These are phyloP conservation scores for Siderastrea radians DNA, from an alignment of 92 coral and sea anemone species.

Conservation along the genomic window DNA sequence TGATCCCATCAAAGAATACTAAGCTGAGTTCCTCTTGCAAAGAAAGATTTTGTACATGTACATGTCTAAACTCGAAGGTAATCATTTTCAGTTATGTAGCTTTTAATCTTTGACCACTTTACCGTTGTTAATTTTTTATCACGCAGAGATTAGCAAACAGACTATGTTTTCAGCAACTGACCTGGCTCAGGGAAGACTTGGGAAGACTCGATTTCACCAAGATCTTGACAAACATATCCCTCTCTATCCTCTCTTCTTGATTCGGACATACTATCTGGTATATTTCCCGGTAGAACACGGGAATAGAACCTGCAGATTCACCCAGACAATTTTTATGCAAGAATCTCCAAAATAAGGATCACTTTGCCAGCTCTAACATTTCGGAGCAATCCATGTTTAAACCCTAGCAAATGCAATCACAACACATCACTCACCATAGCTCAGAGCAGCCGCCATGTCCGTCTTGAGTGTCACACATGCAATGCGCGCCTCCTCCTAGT, in stretches of 20 bases:
- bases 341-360: not conserved
- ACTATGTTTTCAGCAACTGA: slow-evolving; percentile 23
- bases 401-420: not conserved
- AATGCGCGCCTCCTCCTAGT: slow-evolving; percentile 52
- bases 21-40: not conserved
- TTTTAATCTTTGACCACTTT: not conserved
- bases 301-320: slow-evolving; percentile 86
- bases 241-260: slow-evolving; percentile 87
- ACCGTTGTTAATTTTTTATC: not conserved
- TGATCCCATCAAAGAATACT: not conserved
- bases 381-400: not conserved
- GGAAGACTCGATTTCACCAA: slow-evolving; percentile 95
- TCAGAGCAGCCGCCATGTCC: slow-evolving; percentile 87
- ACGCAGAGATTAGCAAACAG: not conserved
- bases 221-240: slow-evolving; percentile 93
- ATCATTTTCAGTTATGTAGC: not conserved
- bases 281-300: slow-evolving; percentile 91
- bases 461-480: slow-evolving; percentile 23
- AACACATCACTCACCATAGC: slow-evolving; percentile 55
- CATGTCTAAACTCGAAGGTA: not conserved
- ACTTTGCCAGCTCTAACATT: not conserved
- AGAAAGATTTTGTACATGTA: not conserved
- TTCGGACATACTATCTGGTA: slow-evolving; percentile 95
- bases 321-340: not conserved
- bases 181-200: slow-evolving; percentile 83